Base-by-base conservation (phyloP, 2,797 vertebrate genomes). In the Squalus acanthias region DNA sequence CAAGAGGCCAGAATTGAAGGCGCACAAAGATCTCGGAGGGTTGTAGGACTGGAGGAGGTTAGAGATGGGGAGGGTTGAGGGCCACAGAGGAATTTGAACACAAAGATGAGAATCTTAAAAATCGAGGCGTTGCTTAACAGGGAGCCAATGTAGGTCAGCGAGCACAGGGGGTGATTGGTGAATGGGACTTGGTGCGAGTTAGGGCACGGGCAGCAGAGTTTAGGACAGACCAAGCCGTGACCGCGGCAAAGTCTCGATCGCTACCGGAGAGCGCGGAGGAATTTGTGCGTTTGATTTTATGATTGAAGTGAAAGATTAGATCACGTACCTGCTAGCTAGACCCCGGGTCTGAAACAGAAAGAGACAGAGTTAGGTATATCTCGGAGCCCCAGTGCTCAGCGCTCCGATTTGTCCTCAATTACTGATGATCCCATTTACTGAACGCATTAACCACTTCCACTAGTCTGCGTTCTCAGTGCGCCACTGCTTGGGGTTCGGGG, bases 281-380 rank as follows among this genome's bases (percentile, higher is more conserved):
- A 57, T 57, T 57, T 57, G 57, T 57, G 7, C 17, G 1, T 22
- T 82, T 39, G 4, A 22, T 46, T 20, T 46, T 46, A 85, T 15
- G 26, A 2, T 9, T 29, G 53, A 57, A 29, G 9, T 13, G 9
- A 88, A 3, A 60, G 87, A 29, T 4, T 95, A 72, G 50, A 96
- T 95, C 96, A 97, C 97, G 33, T 97, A 99, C 98, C 98, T 98
- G 97, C 97, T 96, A 97, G 97, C 97, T 74, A 98, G 96, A 96
- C 98, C 98, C 96, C 98, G 98, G 96, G 98, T 98, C 98, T 99
- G 96, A 97, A 97, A 96, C 53, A 96, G 97, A 96, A 97, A 96
- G 96, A 97, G 46, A 97, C 94, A 92, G 74, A 96, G 46, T 96
- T 46, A 96, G 94, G 29, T 29, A 17, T 5, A 33, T 33, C 7